Evolutionary conservation across 2,113 vertebrate species (phyloP), one percentile per base, ranked within the genome.

Genomic region (Poecile atricapillus): DNA sequence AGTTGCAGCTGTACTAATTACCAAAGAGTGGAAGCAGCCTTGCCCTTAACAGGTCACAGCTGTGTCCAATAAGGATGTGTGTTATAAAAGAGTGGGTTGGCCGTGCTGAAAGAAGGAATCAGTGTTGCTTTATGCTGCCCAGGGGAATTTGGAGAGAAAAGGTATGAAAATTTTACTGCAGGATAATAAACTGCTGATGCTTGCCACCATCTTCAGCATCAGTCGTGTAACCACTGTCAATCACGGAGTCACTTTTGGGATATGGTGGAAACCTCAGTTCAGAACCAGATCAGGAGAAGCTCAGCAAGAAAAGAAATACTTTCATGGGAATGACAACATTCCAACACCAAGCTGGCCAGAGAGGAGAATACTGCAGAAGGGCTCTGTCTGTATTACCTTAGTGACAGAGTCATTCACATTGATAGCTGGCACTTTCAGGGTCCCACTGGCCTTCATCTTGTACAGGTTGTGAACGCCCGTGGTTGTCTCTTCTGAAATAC

Each of bases 341-440:
- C 52, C 50, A 80, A 17, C 35, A 50, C 7, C 39, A 55, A 86
- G 55, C 23, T 25, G 7, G 41, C 19, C 28, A 55, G 55, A 56
- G 9, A 69, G 44, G 10, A 73, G 44, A 84, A 31, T 1, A 15
- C 1, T 58, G 25, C 21, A 74, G 33, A 89, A 81, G 16, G 10
- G 19, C 50, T 79, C 22, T 20, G 21, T 15, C 13, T 83, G 24
- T 31, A 25, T 92, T 97, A 99, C 99, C 99, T 99, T 99, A 27
- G 99, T 99, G 94, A 99, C 99, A 0, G 99, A 99, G 95, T 99
- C 99, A 0, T 99, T 99, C 87, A 99, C 99, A 5, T 99, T 99
- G 97, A 99, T 99, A 83, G 99, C 99, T 18, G 99, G 98, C 60
- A 99, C 97, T 93, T 99, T 99, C 59, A 99, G 98, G 14, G 99